These are phyloP conservation scores for Timema cristinae DNA, from an alignment of 2,888 invertebrate species.

Conservation along the genomic window DNA sequence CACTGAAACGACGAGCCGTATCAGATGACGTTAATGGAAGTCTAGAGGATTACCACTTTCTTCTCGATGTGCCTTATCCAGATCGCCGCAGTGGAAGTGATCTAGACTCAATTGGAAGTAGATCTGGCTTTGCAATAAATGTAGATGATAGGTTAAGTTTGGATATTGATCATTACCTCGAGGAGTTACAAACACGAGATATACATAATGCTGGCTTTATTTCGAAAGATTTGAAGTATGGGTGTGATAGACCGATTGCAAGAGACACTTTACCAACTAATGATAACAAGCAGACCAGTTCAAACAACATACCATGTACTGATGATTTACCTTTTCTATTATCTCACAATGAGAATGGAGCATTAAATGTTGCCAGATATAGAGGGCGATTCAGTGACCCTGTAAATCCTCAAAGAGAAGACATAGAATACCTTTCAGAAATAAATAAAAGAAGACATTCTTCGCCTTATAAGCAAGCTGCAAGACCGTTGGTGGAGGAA, in stretches of 20 bases:
- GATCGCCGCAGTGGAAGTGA: constrained; percentile 31
- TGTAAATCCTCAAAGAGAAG: constrained; percentile 13
- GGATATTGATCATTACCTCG: constrained; percentile 65
- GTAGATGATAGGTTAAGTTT: constrained; percentile 46
- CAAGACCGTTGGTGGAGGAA: constrained; percentile 22
- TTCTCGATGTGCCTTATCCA: constrained; percentile 12
- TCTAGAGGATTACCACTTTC: constrained; percentile 61
- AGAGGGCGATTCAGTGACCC: not conserved
- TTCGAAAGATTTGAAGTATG: constrained; percentile 32
- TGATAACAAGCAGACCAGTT: not conserved
- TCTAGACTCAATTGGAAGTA: constrained; percentile 37
- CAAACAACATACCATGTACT: not conserved
- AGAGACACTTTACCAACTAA: constrained; percentile 11
- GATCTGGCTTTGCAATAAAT: constrained; percentile 35
- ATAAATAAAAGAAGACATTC: not conserved
- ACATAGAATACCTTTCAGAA: not conserved
- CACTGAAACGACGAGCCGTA: constrained; percentile 66
- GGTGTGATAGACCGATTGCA: constrained; percentile 17
- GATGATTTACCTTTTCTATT: not conserved
- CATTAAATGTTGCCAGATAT: no score
- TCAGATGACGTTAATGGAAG: constrained; percentile 63
- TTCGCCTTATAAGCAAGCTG: constrained; percentile 2
- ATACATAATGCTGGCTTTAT: constrained; percentile 44
- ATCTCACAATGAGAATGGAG: not conserved
- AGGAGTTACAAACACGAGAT: constrained; percentile 57